These are phyloP conservation scores for Tiliacea aurago DNA, from an alignment of 2,888 invertebrate genomes.

Conservation along the genomic window DNA sequence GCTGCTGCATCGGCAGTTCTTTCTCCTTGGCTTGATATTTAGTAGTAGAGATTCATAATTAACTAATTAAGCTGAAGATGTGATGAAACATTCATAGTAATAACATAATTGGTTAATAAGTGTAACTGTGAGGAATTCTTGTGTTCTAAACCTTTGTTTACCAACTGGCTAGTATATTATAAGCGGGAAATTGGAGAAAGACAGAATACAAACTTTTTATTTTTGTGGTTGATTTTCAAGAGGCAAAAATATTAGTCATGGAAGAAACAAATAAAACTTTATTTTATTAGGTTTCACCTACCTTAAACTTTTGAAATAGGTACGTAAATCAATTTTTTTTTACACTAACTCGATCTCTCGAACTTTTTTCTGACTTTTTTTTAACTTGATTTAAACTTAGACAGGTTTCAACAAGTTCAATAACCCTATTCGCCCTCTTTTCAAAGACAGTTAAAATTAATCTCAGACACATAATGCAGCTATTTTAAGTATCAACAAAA, in stretches of 20 bases:
- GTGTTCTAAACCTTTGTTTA: not conserved
- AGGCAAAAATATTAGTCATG: not conserved
- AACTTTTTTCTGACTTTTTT: slow-evolving; percentile 31
- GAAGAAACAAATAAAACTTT: not conserved
- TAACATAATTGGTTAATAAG: not conserved
- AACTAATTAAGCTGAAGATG: not conserved
- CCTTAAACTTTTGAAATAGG: not conserved
- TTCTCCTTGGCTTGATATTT: no score
- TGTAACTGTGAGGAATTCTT: not conserved
- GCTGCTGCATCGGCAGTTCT: no score
- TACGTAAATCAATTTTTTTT: not conserved
- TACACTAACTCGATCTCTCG: not conserved
- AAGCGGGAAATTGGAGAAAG: not conserved
- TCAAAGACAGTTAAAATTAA: slow-evolving; percentile 38
- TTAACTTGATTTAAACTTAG: slow-evolving; percentile 50
- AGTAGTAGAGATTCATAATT: no score
- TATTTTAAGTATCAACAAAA: slow-evolving; percentile 51
- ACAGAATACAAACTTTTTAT: not conserved
- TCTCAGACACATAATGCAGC: slow-evolving; percentile 23
- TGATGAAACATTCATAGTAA: not conserved
- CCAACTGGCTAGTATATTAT: not conserved
- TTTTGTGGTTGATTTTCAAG: not conserved
- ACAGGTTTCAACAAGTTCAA: slow-evolving; percentile 83
- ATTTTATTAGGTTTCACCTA: not conserved
- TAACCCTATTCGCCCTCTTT: slow-evolving; percentile 74